These are phyloP conservation scores for Aradophagus sp. DNA, from an alignment of 1,140 invertebrate species.

Conservation along the genomic window DNA sequence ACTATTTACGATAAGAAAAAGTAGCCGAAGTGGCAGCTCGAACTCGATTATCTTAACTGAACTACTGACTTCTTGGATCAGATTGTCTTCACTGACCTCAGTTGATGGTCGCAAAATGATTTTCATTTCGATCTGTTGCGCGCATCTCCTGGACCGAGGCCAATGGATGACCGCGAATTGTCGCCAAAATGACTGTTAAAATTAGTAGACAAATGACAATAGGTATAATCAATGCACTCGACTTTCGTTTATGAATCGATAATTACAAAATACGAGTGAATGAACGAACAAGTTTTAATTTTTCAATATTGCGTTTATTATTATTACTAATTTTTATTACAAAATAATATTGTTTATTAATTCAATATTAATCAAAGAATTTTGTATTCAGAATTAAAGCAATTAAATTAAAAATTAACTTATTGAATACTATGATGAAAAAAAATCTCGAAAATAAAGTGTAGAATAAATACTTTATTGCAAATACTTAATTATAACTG, in stretches of 20 bases:
- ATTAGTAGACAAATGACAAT: conserved; percentile 67
- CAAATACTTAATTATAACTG: too few relatives aligned
- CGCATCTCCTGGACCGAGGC: conserved; percentile 67
- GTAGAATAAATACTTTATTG: too few relatives aligned
- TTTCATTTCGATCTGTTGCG: conserved; percentile 58
- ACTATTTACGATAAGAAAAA: conserved; percentile 6
- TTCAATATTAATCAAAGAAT: too few relatives aligned
- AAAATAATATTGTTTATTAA: too few relatives aligned
- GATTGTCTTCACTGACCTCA: conserved; percentile 68
- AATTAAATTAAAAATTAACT: too few relatives aligned
- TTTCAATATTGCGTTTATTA: too few relatives aligned
- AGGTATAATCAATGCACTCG: conserved; percentile 42
- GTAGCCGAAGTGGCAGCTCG: conserved; percentile 24
- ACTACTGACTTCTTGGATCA: conserved; percentile 62
- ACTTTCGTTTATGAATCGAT: conserved; percentile 7
- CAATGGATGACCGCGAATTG: conserved; percentile 59
- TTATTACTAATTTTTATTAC: too few relatives aligned
- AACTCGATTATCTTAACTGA: conserved; percentile 43
- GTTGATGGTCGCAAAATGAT: conserved; percentile 60
- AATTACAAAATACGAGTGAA: too few relatives aligned
- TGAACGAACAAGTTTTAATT: too few relatives aligned
- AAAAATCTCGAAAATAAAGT: too few relatives aligned
- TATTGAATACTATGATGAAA: too few relatives aligned
- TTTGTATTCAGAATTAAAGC: too few relatives aligned
- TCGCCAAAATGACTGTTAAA: conserved; percentile 63